These are phyloP conservation scores for Pandemis cinnamomeana DNA, from an alignment of 2,888 invertebrate genomes.

Conservation along the genomic window DNA sequence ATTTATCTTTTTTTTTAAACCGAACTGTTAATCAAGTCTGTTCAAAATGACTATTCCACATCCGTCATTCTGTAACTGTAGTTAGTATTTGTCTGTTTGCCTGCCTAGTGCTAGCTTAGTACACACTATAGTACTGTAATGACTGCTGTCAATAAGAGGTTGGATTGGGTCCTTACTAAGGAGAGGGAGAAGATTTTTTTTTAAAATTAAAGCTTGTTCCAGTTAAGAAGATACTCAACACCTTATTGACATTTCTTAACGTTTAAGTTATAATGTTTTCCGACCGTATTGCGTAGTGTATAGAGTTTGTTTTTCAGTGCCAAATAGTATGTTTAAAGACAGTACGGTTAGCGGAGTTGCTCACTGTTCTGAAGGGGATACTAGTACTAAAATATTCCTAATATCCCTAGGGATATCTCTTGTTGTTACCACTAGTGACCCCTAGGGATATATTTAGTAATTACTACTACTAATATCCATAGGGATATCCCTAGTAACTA, in stretches of 20 bases:
- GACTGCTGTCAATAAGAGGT: too few relatives aligned
- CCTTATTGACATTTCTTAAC: slow-evolving; percentile 26
- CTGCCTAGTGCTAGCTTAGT: too few relatives aligned
- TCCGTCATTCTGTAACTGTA: too few relatives aligned
- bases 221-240: neutral
- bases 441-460: too few relatives aligned
- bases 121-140: too few relatives aligned
- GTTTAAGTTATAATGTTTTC: slow-evolving; percentile 36
- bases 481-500: slow-evolving; percentile 6
- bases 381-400: slow-evolving; percentile 18
- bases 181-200: neutral
- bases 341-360: slow-evolving; percentile 30
- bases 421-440: neutral
- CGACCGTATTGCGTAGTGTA: slow-evolving; percentile 34
- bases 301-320: slow-evolving; percentile 56
- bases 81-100: too few relatives aligned
- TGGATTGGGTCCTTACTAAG: neutral
- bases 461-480: neutral
- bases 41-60: too few relatives aligned
- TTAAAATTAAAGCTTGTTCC: neutral
- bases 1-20: too few relatives aligned
- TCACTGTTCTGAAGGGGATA: slow-evolving; percentile 19
- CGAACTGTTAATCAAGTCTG: too few relatives aligned
- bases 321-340: slow-evolving; percentile 60
- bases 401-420: neutral